A percentile compares a stretch with the other conserved stretches of the same genome.
Conservation (phyloP, 2,888 invertebrate genomes). For the Drosophila kambysellisi region DNA sequence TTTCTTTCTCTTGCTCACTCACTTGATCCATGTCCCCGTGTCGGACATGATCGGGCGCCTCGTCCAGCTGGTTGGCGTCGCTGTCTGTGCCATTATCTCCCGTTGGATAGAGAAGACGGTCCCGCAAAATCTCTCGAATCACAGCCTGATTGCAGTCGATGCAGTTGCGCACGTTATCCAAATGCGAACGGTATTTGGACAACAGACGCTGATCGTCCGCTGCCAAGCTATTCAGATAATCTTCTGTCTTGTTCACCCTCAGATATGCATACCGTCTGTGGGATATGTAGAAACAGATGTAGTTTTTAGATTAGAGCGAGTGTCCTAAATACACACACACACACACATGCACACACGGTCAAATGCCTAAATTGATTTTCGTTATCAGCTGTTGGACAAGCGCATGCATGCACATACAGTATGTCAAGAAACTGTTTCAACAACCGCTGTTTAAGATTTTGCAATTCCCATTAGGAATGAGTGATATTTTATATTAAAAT, state of each 20-base stretch:
- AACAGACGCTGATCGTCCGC: slow-evolving; percentile 91
- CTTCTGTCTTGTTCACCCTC: slow-evolving; percentile 91
- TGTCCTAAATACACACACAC: slow-evolving; percentile 16
- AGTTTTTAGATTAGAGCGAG: slow-evolving; percentile 7
- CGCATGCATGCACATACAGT: slow-evolving; percentile 13
- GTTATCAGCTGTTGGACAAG: slow-evolving; percentile 59
- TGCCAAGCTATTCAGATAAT: slow-evolving; percentile 90
- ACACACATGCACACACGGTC: neutral
- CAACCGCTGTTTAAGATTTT: neutral
- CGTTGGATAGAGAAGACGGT: slow-evolving; percentile 88
- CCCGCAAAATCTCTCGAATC: slow-evolving; percentile 86
- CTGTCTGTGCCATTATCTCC: slow-evolving; percentile 70
- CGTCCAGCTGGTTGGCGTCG: slow-evolving; percentile 35
- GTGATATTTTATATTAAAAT: neutral
- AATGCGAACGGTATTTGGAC: slow-evolving; percentile 90
- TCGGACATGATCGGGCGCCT: slow-evolving; percentile 74
- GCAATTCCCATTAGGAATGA: neutral
- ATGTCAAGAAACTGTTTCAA: neutral
- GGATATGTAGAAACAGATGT: neutral
- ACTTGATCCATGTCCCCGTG: slow-evolving; percentile 84
- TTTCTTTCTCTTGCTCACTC: slow-evolving; percentile 49
- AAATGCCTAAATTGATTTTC: slow-evolving; percentile 57
- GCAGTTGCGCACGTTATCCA: slow-evolving; percentile 91
- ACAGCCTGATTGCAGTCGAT: slow-evolving; percentile 88
- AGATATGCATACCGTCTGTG: slow-evolving; percentile 90